phyloP scores from a whole-genome alignment of 2,113 vertebrate species.

The Aphyosemion australe region DNA sequence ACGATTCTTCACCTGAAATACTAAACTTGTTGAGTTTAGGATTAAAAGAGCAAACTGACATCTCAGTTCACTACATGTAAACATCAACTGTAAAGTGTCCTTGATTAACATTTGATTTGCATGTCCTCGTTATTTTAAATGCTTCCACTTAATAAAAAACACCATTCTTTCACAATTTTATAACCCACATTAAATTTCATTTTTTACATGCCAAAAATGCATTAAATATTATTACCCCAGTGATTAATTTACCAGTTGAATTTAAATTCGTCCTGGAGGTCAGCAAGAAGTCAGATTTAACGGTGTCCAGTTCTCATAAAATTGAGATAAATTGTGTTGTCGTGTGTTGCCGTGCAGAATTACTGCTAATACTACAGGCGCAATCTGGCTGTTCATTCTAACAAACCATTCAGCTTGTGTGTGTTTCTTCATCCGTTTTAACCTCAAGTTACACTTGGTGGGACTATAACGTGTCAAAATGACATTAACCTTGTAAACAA shows the following conservation, averaged over 20 bases:
- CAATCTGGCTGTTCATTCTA: not conserved
- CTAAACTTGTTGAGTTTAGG: conserved; percentile 19
- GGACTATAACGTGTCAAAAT: too few relatives aligned
- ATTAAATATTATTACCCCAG: too few relatives aligned
- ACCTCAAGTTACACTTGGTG: too few relatives aligned
- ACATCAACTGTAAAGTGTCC: not conserved
- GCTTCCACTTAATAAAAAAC: not conserved
- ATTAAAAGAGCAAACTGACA: not conserved
- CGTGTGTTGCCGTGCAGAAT: not conserved
- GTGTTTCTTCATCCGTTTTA: too few relatives aligned
- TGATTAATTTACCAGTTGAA: not conserved
- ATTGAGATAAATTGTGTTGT: not conserved
- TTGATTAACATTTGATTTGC: not conserved
- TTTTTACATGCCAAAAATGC: not conserved
- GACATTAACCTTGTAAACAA: too few relatives aligned
- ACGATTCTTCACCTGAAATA: conserved; percentile 15
- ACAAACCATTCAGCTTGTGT: too few relatives aligned
- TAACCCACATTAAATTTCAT: not conserved
- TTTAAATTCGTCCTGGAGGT: not conserved
- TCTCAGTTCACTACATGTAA: not conserved
- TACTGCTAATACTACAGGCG: not conserved
- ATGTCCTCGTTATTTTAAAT: not conserved
- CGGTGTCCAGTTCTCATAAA: not conserved
- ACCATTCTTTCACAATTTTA: not conserved
- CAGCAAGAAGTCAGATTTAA: not conserved